Percentiles rank a stretch among this genome's conserved stretches.
Evolutionary conservation across 2,113 vertebrate genomes (phyloP).

Genomic region (Taxidea taxus): DNA sequence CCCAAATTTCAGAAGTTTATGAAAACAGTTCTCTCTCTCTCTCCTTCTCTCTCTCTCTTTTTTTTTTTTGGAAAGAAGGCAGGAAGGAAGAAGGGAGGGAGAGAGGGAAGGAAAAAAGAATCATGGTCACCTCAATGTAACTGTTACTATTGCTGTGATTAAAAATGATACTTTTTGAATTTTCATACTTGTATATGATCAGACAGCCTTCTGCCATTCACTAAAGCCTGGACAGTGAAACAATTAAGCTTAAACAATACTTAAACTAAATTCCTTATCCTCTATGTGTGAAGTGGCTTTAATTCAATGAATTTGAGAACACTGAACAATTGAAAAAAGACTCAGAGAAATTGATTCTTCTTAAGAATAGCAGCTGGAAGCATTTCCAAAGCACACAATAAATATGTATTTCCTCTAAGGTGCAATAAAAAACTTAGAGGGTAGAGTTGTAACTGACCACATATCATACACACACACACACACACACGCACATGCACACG

Average conservation of each 20-base stretch:
- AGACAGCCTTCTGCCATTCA: neutral
- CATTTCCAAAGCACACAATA: neutral
- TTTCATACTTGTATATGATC: neutral
- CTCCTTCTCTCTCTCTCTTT: neutral
- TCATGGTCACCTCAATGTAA: fast-evolving
- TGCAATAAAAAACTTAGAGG: neutral
- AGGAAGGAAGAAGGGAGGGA: fast-evolving
- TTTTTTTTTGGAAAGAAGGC: neutral
- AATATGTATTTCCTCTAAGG: neutral
- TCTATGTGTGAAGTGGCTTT: neutral
- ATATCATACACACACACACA: no score
- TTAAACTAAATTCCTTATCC: neutral
- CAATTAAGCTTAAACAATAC: neutral
- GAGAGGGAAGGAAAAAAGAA: neutral
- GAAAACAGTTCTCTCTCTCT: neutral
- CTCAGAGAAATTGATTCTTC: neutral
- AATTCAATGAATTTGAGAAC: neutral
- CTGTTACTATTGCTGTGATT: neutral
- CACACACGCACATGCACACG: no score
- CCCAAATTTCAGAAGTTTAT: neutral
- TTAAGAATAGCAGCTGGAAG: neutral
- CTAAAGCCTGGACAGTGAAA: neutral
- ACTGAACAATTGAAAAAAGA: neutral
- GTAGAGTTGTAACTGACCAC: neutral
- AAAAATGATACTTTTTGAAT: neutral